A percentile compares a stretch with the other conserved stretches of the same genome.
phyloP scores from a whole-genome alignment of 2,113 vertebrate genomes.

The Hyla sarda region DNA sequence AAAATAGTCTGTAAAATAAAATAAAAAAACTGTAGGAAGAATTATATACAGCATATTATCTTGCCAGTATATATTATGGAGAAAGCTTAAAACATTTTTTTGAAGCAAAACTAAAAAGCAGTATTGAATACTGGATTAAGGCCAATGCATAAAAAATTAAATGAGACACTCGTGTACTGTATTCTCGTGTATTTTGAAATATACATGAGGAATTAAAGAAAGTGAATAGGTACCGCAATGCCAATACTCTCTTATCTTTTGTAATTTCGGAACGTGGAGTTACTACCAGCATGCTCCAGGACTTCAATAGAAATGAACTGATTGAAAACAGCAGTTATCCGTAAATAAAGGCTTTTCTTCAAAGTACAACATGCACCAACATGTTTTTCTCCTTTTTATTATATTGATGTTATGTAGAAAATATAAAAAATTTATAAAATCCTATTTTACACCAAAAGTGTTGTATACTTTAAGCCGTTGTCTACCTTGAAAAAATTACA shows the following conservation, averaged over 20 bases:
- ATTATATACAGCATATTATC: constrained; percentile 11
- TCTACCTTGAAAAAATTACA: neutral
- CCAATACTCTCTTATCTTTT: constrained; percentile 5
- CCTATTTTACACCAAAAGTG: neutral
- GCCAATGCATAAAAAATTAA: neutral
- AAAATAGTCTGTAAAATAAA: neutral
- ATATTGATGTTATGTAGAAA: neutral
- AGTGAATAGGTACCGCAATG: neutral
- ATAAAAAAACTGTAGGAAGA: neutral
- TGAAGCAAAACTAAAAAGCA: neutral
- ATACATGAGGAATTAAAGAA: neutral
- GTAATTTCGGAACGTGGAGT: neutral
- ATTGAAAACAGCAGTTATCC: constrained; percentile 24
- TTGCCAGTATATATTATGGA: neutral
- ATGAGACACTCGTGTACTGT: neutral
- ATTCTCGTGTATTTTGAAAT: constrained; percentile 5
- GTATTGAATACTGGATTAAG: constrained; percentile 1
- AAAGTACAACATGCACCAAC: constrained; percentile 1
- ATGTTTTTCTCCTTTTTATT: neutral
- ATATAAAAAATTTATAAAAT: neutral
- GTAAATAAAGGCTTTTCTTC: constrained; percentile 5
- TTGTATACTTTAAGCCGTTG: neutral
- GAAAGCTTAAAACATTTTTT: neutral
- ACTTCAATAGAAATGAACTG: constrained; percentile 15
- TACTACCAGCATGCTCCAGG: constrained; percentile 11